Conservation (phyloP, 2,888 invertebrate genomes). For the Platypus cylindrus region DNA sequence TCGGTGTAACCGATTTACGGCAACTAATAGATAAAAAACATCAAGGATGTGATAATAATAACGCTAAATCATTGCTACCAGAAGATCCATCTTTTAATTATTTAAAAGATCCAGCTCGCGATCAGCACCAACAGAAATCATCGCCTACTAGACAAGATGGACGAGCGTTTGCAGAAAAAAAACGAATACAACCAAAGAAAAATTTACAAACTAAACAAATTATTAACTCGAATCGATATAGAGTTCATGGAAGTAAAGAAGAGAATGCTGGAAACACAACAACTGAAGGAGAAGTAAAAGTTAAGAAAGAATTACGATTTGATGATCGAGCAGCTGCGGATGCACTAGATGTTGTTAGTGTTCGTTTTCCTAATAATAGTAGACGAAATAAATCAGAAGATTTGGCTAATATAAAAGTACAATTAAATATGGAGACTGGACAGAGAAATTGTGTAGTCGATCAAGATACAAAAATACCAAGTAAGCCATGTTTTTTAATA, state of each 20-base stretch:
- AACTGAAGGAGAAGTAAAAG: conserved; percentile 9
- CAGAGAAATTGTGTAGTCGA: conserved; percentile 23
- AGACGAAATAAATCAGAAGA: conserved; percentile 14
- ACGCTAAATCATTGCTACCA: conserved; percentile 17
- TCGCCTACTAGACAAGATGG: not conserved
- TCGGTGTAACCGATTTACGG: conserved; percentile 22
- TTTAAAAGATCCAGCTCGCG: conserved; percentile 25
- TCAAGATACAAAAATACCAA: conserved; percentile 16
- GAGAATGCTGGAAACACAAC: conserved; percentile 1
- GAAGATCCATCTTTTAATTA: conserved; percentile 26
- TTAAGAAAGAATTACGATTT: conserved; percentile 10
- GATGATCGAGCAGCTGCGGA: conserved; percentile 3
- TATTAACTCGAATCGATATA: too few relatives aligned
- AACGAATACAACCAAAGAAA: not conserved
- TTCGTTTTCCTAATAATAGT: conserved; percentile 1
- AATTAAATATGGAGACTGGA: conserved; percentile 24
- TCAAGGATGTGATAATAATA: conserved; percentile 10
- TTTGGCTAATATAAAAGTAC: conserved; percentile 24
- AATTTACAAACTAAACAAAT: not conserved
- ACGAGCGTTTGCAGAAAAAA: not conserved
- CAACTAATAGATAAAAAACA: conserved; percentile 21
- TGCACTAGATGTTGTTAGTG: conserved; percentile 5
- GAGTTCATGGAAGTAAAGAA: not conserved
- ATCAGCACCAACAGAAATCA: conserved; percentile 2
- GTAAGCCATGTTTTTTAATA: too few relatives aligned